Evolutionary conservation across 2,113 vertebrate species (phyloP), one percentile per base, ranked within the genome.

Genomic region (Cynoglossus semilaevis): DNA sequence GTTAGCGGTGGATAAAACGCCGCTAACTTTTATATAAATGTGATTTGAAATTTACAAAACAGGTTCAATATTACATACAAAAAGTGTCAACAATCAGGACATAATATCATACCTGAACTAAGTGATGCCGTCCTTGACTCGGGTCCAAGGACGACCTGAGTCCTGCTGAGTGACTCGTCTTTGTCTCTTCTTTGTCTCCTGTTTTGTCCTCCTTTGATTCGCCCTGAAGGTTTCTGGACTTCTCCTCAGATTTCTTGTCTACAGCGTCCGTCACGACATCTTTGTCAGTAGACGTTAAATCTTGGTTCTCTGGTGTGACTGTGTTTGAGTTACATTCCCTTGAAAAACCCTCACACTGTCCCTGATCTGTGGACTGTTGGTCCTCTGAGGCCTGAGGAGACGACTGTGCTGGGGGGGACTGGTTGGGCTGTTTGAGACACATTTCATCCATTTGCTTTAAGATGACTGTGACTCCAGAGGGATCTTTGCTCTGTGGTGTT

Each of bases 141-240:
- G 8, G 13, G 66, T 91, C 88, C 88, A 92, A 91, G 58, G 86
- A 72, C 41, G 87, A 84, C 68, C 79, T 89, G 22, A 42, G 41
- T 57, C 22, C 19, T 15, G 18, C n/a, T n/a, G n/a, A 17, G 68
- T 42, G 17, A 41, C 42, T 51, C 1, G 1, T 18, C 41, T 42
- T 43, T 56, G 38, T 29, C 17, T 61, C 55, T 37, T 18, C 46
- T 14, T 2, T 1, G 1, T 59, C 9, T 35, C 52, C 47, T 5
- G 9, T 14, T 34, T 56, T 7, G 1, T 42, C 40, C 8, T 10
- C 14, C 44, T 54, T 59, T 16, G 16, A 14, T 0, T 42, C 11
- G 7, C 58, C 50, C 13, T 14, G 42, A 63, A 0, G 8, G 44
- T 5, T 49, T 18, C 11, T 19, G 9, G 19, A 44, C 53, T 63